These are phyloP conservation scores for Podotricha telesiphe DNA, from an alignment of 2,888 invertebrate species.

Conservation along the genomic window DNA sequence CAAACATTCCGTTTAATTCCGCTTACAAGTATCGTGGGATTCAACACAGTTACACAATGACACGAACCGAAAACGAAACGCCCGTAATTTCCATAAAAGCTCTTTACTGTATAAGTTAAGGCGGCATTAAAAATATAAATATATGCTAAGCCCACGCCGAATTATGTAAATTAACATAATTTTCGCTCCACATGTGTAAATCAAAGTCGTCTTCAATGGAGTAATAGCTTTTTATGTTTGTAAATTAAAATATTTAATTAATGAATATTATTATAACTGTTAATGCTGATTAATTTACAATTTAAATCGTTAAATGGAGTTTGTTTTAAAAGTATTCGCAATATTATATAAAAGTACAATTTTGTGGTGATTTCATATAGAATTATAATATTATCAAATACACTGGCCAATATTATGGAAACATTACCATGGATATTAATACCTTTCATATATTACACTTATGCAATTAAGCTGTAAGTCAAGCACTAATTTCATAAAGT, in stretches of 20 bases:
- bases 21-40: slow-evolving; percentile 31
- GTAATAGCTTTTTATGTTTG: neutral
- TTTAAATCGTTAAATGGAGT: neutral
- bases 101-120: slow-evolving; percentile 27
- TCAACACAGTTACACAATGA: slow-evolving; percentile 34
- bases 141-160: slow-evolving; percentile 19
- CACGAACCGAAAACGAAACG: slow-evolving; percentile 20
- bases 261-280: slow-evolving; percentile 6
- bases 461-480: neutral
- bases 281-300: neutral
- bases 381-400: neutral
- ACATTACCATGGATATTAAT: slow-evolving; percentile 11
- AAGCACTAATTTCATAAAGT: neutral
- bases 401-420: slow-evolving; percentile 8
- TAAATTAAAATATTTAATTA: slow-evolving; percentile 21
- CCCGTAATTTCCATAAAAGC: slow-evolving; percentile 28
- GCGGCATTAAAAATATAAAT: slow-evolving; percentile 22
- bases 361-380: neutral
- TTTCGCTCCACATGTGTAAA: slow-evolving; percentile 12
- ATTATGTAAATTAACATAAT: slow-evolving; percentile 11
- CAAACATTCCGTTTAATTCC: slow-evolving; percentile 22
- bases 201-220: neutral
- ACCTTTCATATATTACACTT: neutral
- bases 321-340: neutral
- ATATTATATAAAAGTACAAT: slow-evolving; percentile 11